These are phyloP conservation scores for Macheiramphus alcinus DNA, from an alignment of 2,113 vertebrate species.

Conservation along the genomic window DNA sequence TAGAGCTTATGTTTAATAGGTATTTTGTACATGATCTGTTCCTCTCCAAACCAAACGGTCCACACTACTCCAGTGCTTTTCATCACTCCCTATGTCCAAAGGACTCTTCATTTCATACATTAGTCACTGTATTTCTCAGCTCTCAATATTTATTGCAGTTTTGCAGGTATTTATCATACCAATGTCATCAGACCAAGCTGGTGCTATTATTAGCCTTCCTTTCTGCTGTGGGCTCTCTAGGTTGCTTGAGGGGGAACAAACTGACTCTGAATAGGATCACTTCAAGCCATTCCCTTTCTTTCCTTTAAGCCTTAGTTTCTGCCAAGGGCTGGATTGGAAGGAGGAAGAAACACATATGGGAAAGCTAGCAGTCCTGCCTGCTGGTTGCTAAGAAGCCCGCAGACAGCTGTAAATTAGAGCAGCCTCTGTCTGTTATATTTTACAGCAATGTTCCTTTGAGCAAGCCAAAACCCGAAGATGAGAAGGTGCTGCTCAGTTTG, in stretches of 20 bases:
- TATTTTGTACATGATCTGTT: neutral
- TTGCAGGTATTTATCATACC: neutral
- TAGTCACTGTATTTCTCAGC: neutral
- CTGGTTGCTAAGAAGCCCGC: neutral
- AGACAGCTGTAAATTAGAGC: slow-evolving; percentile 20
- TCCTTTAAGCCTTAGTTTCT: neutral
- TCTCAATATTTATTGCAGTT: neutral
- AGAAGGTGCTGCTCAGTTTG: neutral
- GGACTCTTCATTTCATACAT: neutral
- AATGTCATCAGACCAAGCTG: neutral
- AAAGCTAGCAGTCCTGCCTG: neutral
- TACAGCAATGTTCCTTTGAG: neutral
- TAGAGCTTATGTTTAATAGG: neutral
- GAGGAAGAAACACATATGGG: slow-evolving; percentile 3
- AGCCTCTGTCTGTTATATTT: neutral
- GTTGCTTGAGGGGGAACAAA: neutral
- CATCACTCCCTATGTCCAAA: neutral
- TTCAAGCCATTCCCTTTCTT: neutral
- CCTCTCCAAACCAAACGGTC: neutral
- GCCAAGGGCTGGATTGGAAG: neutral
- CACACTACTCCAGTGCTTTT: neutral
- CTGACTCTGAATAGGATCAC: neutral
- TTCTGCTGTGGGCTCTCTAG: neutral
- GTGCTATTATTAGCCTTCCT: neutral
- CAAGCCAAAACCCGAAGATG: neutral